Evolutionary conservation across 2,113 vertebrate species (phyloP).

Genomic region (Oryctolagus cuniculus): DNA sequence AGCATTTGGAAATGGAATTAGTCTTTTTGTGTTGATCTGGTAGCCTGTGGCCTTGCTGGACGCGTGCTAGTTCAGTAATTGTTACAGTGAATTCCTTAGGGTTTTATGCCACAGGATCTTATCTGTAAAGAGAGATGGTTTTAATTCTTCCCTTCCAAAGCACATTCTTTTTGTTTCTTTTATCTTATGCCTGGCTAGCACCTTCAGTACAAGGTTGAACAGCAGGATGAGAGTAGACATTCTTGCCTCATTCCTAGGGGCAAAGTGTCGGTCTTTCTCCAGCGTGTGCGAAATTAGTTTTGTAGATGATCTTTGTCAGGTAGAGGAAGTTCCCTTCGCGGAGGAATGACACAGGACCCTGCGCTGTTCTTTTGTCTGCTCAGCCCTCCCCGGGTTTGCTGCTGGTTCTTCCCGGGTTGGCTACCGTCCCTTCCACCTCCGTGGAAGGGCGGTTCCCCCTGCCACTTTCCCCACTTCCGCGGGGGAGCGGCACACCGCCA

Average conservation of each 20-base stretch:
- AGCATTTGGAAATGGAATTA: background rate
- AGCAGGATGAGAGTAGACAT: background rate
- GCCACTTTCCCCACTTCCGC: too few species aligned
- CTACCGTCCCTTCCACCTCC: too few species aligned
- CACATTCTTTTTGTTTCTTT: background rate
- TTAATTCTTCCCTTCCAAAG: background rate
- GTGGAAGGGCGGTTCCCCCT: too few species aligned
- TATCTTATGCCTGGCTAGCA: background rate
- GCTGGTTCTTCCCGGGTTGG: too few species aligned
- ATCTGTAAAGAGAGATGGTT: background rate
- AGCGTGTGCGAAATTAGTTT: background rate
- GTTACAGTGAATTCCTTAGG: background rate
- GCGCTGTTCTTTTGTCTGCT: too few species aligned
- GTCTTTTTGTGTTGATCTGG: background rate
- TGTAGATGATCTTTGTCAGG: background rate
- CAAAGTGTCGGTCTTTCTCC: background rate
- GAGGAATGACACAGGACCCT: too few species aligned
- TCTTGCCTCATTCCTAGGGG: background rate
- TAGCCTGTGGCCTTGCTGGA: background rate
- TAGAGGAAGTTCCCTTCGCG: background rate
- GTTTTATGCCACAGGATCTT: background rate
- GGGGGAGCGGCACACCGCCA: too few species aligned
- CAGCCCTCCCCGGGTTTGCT: too few species aligned
- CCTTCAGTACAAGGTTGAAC: background rate
- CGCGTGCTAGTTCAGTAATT: background rate